Conservation (phyloP, 2,113 vertebrate species). For the Oncorhynchus masou region DNA sequence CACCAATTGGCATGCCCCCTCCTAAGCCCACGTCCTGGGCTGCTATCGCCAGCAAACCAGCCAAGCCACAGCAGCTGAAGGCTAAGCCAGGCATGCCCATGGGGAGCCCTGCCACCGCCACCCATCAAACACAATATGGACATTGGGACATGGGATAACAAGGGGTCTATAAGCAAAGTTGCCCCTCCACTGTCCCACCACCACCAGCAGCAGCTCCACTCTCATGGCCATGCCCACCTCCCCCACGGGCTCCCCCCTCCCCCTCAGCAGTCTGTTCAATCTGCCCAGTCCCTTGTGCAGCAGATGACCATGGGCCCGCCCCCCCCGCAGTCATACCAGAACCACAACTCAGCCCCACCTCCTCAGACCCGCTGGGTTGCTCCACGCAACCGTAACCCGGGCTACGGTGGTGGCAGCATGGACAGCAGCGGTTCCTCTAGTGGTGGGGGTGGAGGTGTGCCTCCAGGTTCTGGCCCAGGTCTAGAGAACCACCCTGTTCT, state of each 20-base stretch:
- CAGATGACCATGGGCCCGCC: conserved; percentile 1
- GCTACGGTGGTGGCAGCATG: conserved; percentile 77
- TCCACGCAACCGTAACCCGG: conserved; percentile 87
- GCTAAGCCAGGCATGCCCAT: conserved; percentile 82
- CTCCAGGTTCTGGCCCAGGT: conserved; percentile 37
- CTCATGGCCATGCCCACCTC: conserved; percentile 61
- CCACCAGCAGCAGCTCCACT: conserved; percentile 64
- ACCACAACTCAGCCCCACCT: conserved; percentile 68
- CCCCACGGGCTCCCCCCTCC: conserved; percentile 55
- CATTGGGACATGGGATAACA: conserved; percentile 97
- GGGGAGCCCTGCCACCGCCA: conserved; percentile 81
- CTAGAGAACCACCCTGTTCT: conserved; percentile 88
- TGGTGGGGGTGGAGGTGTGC: conserved; percentile 48
- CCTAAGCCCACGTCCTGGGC: conserved; percentile 95
- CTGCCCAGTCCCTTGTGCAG: conserved; percentile 21
- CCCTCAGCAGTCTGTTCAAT: conserved; percentile 64
- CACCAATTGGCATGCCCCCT: conserved; percentile 84
- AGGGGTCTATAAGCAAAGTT: conserved; percentile 84
- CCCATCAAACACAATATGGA: conserved; percentile 98
- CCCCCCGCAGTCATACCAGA: conserved; percentile 81
- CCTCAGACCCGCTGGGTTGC: conserved; percentile 92
- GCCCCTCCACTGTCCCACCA: conserved; percentile 73
- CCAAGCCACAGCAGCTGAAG: conserved; percentile 92
- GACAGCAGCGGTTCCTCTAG: conserved; percentile 75
- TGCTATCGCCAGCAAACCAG: conserved; percentile 95